A percentile compares a stretch with the other conserved stretches of the same genome.
These are phyloP conservation scores for Heliconius charithonia DNA, from an alignment of 2,888 invertebrate genomes.

Conservation along the genomic window DNA sequence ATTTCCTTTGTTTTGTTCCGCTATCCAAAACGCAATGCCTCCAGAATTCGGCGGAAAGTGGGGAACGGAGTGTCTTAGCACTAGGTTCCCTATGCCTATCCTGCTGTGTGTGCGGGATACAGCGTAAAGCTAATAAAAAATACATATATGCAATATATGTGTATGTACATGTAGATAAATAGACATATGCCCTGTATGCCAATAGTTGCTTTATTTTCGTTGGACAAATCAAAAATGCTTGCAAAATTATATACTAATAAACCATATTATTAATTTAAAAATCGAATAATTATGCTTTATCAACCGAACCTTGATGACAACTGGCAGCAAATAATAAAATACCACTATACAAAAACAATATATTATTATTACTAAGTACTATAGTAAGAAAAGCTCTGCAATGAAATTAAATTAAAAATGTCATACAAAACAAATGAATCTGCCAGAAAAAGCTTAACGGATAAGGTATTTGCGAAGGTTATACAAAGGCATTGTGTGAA, in stretches of 20 bases:
- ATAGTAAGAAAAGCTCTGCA: background rate
- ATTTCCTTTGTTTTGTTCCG: no score
- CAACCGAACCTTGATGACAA: background rate
- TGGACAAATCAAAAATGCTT: no score
- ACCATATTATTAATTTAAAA: background rate
- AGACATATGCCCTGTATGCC: no score
- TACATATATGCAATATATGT: no score
- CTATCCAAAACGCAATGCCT: no score
- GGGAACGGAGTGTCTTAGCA: no score
- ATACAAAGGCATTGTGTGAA: constrained; percentile 38
- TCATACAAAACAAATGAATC: constrained; percentile 38
- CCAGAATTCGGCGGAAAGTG: no score
- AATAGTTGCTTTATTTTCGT: no score
- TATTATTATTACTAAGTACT: background rate
- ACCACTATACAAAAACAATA: background rate
- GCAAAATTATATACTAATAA: background rate
- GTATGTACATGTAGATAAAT: no score
- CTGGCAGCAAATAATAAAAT: background rate
- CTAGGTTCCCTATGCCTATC: no score
- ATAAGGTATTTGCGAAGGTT: constrained; percentile 39
- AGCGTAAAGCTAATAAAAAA: no score
- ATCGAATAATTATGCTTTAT: background rate
- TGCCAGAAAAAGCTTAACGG: constrained; percentile 39
- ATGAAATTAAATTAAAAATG: constrained; percentile 39
- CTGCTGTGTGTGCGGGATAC: no score